Base-by-base conservation (phyloP, 2,888 invertebrate genomes). In the Cecidostiba fungosa region DNA sequence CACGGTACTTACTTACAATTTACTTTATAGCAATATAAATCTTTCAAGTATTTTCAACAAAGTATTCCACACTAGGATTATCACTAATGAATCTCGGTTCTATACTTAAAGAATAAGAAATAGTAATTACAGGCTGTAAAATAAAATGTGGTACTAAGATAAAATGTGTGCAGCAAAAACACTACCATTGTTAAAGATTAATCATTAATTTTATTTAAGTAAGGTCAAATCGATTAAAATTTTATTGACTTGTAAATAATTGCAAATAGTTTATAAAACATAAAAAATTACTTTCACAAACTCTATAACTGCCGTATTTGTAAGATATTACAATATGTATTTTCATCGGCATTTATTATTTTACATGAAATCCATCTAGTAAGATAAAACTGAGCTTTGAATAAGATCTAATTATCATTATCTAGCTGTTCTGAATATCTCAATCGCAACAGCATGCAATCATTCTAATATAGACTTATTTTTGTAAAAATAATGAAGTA, bases 111-210 rank as follows among this genome's bases (percentile, higher is more conserved):
- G 47, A 29, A 29, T 29, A 73, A 39, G 26, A 62, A 72, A 72
- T 73, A 59, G 16, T 83, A 62, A 77, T 83, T 47, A 84, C 50
- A 59, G 32, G 73, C 73, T 84, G 84, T 84, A 78, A 84, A 84
- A 74, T 78, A 84, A 73, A 84, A 73, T 73, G 26, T 83, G 83
- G 77, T 83, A 83, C 62, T 82, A 70, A 82, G 66, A 50, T 43
- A n/a, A 47, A 74, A 62, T 59, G 43, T 36, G n/a, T 47, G 54
- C 43, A 84, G 4, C 50, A 32, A 26, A n/a, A 62, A 73, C 54
- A 84, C 74, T 78, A 66, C 29, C 36, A 66, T 66, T 84, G 73
- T 79, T 84, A 78, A 73, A 43, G 10, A 62, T 36, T 74, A 66
- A 50, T 66, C 14, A 73, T 84, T 78, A 62, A 74, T 74, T 77